Conservation (phyloP, 92 coral and sea anemone genomes). For the Bergia puertoricense region DNA sequence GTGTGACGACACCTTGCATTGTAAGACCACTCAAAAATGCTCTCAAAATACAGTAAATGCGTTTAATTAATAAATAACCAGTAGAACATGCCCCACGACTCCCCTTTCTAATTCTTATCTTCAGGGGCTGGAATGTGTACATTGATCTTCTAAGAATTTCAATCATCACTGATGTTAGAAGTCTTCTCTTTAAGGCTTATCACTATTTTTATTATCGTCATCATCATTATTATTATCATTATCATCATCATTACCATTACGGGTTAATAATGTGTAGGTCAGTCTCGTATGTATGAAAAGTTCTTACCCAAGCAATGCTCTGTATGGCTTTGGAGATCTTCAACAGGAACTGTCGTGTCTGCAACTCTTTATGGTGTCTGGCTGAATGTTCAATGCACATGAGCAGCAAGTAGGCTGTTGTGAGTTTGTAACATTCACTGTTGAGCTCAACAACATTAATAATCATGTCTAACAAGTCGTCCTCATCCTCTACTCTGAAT, state of each 20-base stretch:
- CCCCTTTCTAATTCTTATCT: no score
- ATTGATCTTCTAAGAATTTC: no score
- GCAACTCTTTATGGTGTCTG: constrained; percentile 71
- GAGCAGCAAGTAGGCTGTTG: constrained; percentile 85
- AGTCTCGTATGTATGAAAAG: not conserved
- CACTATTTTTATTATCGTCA: not conserved
- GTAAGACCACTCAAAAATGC: no score
- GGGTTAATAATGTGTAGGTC: no score
- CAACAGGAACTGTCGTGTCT: constrained; percentile 84
- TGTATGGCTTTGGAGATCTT: constrained; percentile 90
- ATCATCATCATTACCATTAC: not conserved
- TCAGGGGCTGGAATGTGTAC: no score
- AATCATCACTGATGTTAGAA: no score
- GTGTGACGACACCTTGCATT: no score
- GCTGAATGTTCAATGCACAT: constrained; percentile 92
- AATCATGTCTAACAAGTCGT: constrained; percentile 76
- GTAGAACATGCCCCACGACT: no score
- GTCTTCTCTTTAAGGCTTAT: not conserved
- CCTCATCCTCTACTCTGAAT: constrained; percentile 80
- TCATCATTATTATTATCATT: not conserved
- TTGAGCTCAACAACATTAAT: constrained; percentile 64
- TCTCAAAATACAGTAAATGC: no score
- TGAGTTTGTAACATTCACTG: constrained; percentile 75
- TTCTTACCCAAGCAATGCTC: constrained; percentile 89
- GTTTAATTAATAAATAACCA: no score